Evolutionary conservation across 2,113 vertebrate species (phyloP), one percentile per base, ranked within the genome.

Genomic region (Megaceryle maxima): DNA sequence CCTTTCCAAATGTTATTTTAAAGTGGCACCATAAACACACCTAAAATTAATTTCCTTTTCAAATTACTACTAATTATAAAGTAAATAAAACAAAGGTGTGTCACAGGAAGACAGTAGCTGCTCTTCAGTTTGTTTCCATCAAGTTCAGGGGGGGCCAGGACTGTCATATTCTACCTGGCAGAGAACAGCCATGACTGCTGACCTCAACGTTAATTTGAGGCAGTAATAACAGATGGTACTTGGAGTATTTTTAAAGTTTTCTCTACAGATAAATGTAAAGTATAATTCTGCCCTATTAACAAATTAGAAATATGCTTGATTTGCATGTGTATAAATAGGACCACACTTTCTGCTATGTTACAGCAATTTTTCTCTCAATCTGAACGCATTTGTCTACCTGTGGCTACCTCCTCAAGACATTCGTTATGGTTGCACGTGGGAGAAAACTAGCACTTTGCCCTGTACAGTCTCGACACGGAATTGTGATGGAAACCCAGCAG

Each of bases 191-290:
- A 2, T 6, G 66, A n/a, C 37, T 10, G 7, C 63, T 4, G 7
- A 7, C 29, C 51, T 70, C 33, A 29, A 3, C 0, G 1, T 20
- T n/a, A 35, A 56, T 2, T 31, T 11, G 5, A 50, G 37, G 59
- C 25, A 37, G 15, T 3, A 39, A 1, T 2, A 72, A 53, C 19
- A 67, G 21, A 11, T 3, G 28, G 31, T 7, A 31, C 21, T 33
- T 37, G 2, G 29, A 6, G 17, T 39, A 50, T 41, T 81, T 62
- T 31, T 11, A 60, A 10, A 7, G 8, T 64, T 82, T 90, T 63
- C 22, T 56, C 37, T 44, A 14, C 17, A 7, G 17, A 11, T 11
- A 18, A 41, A 21, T 2, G 31, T 43, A 50, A 50, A 21, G 31
- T 39, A 15, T 13, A 41, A 87, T 44, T 39, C 25, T 66, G 16